phyloP scores from a whole-genome alignment of 92 coral and sea anemone species.

The Palythoa grandis region DNA sequence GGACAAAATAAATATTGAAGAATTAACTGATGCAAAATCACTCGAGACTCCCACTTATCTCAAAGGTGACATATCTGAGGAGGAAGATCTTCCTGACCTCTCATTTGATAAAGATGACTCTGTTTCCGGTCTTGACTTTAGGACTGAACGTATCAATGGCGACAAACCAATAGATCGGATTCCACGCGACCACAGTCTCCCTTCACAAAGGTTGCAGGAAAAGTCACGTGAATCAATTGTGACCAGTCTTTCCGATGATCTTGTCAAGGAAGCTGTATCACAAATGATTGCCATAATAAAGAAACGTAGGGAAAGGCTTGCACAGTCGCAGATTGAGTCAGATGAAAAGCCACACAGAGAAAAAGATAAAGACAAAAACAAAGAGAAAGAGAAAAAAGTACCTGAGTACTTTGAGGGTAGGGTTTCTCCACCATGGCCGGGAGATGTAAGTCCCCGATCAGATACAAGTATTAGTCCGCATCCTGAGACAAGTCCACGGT shows the following conservation, averaged over 20 bases:
- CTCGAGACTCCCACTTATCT: conserved; percentile 37
- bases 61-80: conserved; percentile 54
- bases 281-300: conserved; percentile 90
- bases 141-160: conserved; percentile 4
- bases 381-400: conserved; percentile 13
- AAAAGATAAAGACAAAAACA: conserved; percentile 30
- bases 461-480: conserved; percentile 42
- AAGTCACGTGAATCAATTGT: conserved; percentile 50
- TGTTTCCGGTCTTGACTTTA: conserved; percentile 60
- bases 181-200: conserved; percentile 41
- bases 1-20: neutral
- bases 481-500: conserved; percentile 44
- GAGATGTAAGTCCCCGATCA: conserved; percentile 42
- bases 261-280: conserved; percentile 85
- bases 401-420: conserved; percentile 23
- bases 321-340: conserved; percentile 24
- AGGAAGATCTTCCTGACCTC: conserved; percentile 51
- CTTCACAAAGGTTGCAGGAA: conserved; percentile 3
- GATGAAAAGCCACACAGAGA: conserved; percentile 26
- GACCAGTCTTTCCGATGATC: conserved; percentile 69
- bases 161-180: conserved; percentile 7
- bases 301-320: conserved; percentile 61
- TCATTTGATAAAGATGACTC: conserved; percentile 45
- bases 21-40: conserved; percentile 3
- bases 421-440: conserved; percentile 37